Evolutionary conservation across 2,113 vertebrate species (phyloP).

Genomic region (Sminthopsis crassicaudata): DNA sequence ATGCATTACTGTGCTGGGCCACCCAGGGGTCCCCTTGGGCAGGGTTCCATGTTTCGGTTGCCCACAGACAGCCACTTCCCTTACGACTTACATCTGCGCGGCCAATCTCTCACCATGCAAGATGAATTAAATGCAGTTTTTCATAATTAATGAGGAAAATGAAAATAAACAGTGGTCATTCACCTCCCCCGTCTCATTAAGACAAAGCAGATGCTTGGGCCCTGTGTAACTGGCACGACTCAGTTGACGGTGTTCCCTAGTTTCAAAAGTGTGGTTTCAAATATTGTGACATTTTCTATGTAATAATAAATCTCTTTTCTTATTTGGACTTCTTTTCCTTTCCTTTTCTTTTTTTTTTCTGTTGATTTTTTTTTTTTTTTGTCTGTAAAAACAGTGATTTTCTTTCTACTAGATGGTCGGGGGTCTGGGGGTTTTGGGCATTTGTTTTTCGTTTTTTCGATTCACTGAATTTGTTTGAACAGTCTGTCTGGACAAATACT

Average conservation of each 20-base stretch:
- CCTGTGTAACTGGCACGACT: constrained; percentile 86
- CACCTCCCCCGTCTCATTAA: constrained; percentile 91
- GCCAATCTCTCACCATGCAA: constrained; percentile 95
- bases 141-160: constrained; percentile 96
- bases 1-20: constrained; percentile 98
- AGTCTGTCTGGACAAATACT: constrained; percentile 83
- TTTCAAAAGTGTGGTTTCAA: constrained; percentile 87
- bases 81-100: constrained; percentile 98
- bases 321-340: constrained; percentile 78
- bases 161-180: constrained; percentile 93
- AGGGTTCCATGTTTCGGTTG: constrained; percentile 96
- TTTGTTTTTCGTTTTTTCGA: constrained; percentile 69
- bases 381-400: constrained; percentile 83
- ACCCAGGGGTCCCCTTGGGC: constrained; percentile 94
- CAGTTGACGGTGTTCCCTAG: constrained; percentile 87
- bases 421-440: neutral
- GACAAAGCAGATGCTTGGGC: constrained; percentile 88
- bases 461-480: constrained; percentile 81
- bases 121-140: constrained; percentile 98
- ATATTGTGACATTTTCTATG: constrained; percentile 85
- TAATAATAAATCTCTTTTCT: constrained; percentile 84
- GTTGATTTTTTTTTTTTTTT: constrained; percentile 74
- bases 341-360: constrained; percentile 70
- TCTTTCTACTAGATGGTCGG: constrained; percentile 73
- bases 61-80: constrained; percentile 97